Conservation (phyloP, 2,797 vertebrate species). For the Cottoperca gobio region DNA sequence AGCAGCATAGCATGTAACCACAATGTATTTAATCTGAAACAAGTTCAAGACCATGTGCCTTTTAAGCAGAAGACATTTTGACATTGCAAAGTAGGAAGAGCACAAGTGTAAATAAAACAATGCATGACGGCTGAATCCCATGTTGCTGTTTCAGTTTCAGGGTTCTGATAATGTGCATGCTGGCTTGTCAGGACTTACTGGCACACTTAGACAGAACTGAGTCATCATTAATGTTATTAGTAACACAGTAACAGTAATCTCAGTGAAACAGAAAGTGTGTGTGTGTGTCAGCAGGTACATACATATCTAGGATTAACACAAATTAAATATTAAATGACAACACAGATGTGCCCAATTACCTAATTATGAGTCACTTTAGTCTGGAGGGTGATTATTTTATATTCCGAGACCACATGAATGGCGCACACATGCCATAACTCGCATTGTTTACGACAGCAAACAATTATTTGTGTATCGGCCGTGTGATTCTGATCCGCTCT, state of each 20-base stretch:
- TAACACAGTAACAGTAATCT: too few relatives aligned
- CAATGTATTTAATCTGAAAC: neutral
- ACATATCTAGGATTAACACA: neutral
- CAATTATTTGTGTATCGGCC: too few relatives aligned
- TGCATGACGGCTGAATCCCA: too few relatives aligned
- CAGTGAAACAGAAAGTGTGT: too few relatives aligned
- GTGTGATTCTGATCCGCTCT: too few relatives aligned
- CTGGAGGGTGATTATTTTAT: neutral
- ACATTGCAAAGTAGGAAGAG: neutral
- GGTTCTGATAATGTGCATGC: too few relatives aligned
- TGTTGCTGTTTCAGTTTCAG: too few relatives aligned
- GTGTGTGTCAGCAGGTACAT: neutral
- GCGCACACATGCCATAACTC: too few relatives aligned
- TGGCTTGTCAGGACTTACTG: neutral
- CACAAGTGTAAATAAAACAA: too few relatives aligned
- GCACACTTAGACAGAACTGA: neutral
- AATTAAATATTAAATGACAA: constrained; percentile 1
- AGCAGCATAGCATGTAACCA: neutral
- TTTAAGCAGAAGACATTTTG: neutral
- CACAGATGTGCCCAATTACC: neutral
- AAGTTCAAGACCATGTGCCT: neutral
- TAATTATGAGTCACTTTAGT: neutral
- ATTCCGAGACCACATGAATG: too few relatives aligned
- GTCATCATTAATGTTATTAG: neutral
- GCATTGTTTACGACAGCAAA: too few relatives aligned